Evolutionary conservation across 2,797 vertebrate genomes (phyloP), one percentile per base, ranked within the genome.

Genomic region (Galago senegalensis): DNA sequence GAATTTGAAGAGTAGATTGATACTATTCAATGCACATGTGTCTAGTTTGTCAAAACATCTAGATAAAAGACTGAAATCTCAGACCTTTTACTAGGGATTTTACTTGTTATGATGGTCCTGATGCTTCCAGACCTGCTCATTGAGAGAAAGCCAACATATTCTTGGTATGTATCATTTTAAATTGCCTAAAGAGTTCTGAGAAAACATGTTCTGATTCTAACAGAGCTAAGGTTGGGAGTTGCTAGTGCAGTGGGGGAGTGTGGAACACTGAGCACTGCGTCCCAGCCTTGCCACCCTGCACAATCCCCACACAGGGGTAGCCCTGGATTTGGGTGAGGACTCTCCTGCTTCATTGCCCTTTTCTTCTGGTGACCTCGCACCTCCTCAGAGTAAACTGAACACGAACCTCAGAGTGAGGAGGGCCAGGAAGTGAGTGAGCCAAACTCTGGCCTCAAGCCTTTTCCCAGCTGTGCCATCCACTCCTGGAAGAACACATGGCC

Each of bases 241-340:
- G 31, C 17, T 61, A 11, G 9, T 17, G 2, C 14, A 25, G 20
- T 7, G 21, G n/a, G 20, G n/a, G 0, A 0, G 40, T 20, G n/a
- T 60, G 77, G 21, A 21, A 20, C 7, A 46, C 6, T 53, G 20
- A 86, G 12, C 18, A 14, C 21, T 5, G 27, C 5, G 4, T 3
- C 11, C 1, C 31, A 4, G 0, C 14, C 9, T 0, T 0, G 7
- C n/a, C 37, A 12, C 1, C 10, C 12, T 53, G 13, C 7, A 7
- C 5, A 12, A 5, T n/a, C 43, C 12, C 10, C 10, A 2, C 0
- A 4, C 3, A 13, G 37, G n/a, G 0, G 0, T 37, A 0, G 14
- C 53, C 27, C 43, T 34, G 16, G n/a, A 10, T 70, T 21, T 67
- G 21, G 29, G 29, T 0, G 2, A 20, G 7, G 7, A 1, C 2